phyloP scores from a whole-genome alignment of 2,113 vertebrate species.

The Ploceus nigricollis region DNA sequence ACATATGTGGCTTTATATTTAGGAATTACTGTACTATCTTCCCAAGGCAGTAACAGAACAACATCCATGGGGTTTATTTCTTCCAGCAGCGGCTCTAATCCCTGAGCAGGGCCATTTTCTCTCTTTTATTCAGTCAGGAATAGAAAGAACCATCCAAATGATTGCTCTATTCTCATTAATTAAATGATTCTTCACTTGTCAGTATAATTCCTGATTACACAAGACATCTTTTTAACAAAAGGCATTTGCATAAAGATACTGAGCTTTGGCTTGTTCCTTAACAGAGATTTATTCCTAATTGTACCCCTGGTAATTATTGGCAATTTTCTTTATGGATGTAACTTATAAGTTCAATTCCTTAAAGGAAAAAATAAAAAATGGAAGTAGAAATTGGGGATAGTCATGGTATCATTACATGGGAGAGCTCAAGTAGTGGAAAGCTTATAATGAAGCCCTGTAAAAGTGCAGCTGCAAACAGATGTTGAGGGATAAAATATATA shows the following conservation, averaged over 20 bases:
- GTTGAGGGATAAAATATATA: not conserved
- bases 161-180: slow-evolving; percentile 53
- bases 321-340: slow-evolving; percentile 39
- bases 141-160: slow-evolving; percentile 5
- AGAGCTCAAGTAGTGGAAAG: not conserved
- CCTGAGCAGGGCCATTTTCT: not conserved
- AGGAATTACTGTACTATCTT: not conserved
- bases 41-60: not conserved
- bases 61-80: not conserved
- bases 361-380: slow-evolving; percentile 12
- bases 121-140: not conserved
- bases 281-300: slow-evolving; percentile 40
- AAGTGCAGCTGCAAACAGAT: not conserved
- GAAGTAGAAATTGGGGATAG: not conserved
- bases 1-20: not conserved
- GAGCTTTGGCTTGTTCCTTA: slow-evolving; percentile 40
- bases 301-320: not conserved
- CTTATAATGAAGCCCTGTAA: not conserved
- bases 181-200: slow-evolving; percentile 59
- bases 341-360: slow-evolving; percentile 7
- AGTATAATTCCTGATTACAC: slow-evolving; percentile 56
- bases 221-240: slow-evolving; percentile 38
- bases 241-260: slow-evolving; percentile 41
- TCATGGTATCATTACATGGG: not conserved
- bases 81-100: not conserved